phyloP scores from a whole-genome alignment of 2,797 vertebrate genomes.

The Loriculus beryllinus region DNA sequence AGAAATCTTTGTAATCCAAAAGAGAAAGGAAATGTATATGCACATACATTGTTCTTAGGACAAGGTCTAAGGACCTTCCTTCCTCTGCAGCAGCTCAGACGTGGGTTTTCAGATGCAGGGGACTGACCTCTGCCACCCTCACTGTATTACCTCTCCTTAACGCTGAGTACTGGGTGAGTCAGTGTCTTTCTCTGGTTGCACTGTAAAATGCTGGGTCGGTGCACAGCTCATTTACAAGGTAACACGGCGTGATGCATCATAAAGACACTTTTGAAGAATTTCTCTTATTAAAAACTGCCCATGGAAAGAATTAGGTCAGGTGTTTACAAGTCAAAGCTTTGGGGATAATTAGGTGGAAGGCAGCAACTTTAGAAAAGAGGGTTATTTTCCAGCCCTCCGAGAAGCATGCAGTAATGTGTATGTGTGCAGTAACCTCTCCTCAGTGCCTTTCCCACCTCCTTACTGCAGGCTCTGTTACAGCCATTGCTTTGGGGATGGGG shows the following conservation, averaged over 20 bases:
- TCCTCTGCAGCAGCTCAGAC: not conserved
- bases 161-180: conserved; percentile 10
- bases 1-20: not conserved
- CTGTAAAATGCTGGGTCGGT: not conserved
- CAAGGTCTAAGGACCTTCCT: not conserved
- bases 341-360: conserved; percentile 65
- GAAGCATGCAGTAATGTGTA: not conserved
- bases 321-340: conserved; percentile 68
- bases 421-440: not conserved
- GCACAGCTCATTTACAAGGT: conserved; percentile 49
- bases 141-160: not conserved
- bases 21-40: not conserved
- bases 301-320: conserved; percentile 73
- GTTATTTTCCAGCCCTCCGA: conserved; percentile 61
- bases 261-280: conserved; percentile 73
- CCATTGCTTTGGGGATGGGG: not conserved
- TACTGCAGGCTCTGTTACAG: conserved; percentile 3
- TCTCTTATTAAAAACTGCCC: conserved; percentile 66
- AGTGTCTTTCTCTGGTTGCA: conserved; percentile 32
- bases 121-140: not conserved
- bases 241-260: conserved; percentile 59
- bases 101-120: not conserved
- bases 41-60: not conserved
- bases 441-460: conserved; percentile 41
- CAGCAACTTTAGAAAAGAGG: conserved; percentile 15